A percentile compares a stretch with the other conserved stretches of the same genome.
phyloP scores from a whole-genome alignment of 2,113 vertebrate species.

The Anser cygnoides region DNA sequence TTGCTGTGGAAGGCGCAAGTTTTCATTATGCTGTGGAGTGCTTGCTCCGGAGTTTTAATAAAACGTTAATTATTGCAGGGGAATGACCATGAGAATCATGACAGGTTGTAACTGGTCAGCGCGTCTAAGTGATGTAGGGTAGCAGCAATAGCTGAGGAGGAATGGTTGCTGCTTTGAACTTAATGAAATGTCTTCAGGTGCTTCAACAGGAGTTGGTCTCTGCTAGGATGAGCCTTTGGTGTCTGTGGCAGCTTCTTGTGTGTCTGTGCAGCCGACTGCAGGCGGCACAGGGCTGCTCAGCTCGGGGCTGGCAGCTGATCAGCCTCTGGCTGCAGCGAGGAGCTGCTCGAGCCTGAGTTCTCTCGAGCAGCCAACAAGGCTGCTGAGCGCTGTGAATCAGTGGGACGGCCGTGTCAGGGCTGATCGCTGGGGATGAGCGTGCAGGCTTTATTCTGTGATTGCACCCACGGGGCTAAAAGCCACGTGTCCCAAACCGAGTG shows the following conservation, averaged over 20 bases:
- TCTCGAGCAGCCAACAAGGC: slow-evolving; percentile 8
- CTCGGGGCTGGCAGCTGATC: not conserved
- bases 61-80: not conserved
- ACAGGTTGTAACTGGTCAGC: not conserved
- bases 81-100: not conserved
- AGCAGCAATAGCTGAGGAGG: not conserved
- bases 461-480: not conserved
- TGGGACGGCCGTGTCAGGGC: not conserved
- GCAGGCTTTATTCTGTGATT: not conserved
- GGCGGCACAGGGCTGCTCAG: not conserved
- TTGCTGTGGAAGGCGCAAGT: not conserved
- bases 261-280: not conserved
- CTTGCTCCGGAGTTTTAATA: not conserved
- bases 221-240: not conserved
- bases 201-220: not conserved
- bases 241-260: not conserved
- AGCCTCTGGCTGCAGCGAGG: not conserved
- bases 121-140: not conserved
- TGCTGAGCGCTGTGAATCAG: not conserved
- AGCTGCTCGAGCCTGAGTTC: not conserved
- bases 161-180: not conserved
- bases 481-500: not conserved
- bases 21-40: not conserved
- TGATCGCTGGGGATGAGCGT: not conserved
- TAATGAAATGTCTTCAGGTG: not conserved